These are phyloP conservation scores for Piprites chloris DNA, from an alignment of 2,113 vertebrate genomes.

Conservation along the genomic window DNA sequence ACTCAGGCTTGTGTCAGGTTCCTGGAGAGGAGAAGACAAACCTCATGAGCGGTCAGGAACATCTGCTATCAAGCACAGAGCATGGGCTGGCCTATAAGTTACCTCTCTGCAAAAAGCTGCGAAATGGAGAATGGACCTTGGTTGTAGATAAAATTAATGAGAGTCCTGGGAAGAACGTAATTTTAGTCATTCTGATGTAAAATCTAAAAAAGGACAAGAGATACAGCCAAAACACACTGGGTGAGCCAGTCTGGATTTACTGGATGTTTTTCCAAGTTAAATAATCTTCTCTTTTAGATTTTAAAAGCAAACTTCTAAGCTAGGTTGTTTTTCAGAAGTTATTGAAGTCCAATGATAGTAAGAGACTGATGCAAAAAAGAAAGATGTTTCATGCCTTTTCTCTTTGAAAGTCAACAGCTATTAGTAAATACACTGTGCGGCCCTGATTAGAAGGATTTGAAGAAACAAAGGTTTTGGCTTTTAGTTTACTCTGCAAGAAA, in stretches of 20 bases:
- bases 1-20: neutral
- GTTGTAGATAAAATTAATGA: neutral
- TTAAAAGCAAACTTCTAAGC: neutral
- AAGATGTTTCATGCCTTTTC: neutral
- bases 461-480: neutral
- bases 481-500: neutral
- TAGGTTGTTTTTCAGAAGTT: neutral
- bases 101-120: neutral
- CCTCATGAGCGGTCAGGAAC: accelerated
- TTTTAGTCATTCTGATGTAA: neutral
- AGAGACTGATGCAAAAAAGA: neutral
- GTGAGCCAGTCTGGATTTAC: neutral
- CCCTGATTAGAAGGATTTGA: neutral
- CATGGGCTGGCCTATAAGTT: neutral
- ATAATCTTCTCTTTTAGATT: neutral
- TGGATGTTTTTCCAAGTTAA: neutral
- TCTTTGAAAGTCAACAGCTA: neutral
- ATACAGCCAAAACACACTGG: neutral
- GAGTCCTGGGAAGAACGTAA: neutral
- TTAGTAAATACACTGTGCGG: neutral
- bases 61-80: neutral
- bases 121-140: neutral
- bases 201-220: neutral
- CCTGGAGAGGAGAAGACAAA: neutral
- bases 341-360: neutral